These are phyloP conservation scores for Gallinago nigripennis DNA, from an alignment of 2,797 vertebrate genomes.

Conservation along the genomic window DNA sequence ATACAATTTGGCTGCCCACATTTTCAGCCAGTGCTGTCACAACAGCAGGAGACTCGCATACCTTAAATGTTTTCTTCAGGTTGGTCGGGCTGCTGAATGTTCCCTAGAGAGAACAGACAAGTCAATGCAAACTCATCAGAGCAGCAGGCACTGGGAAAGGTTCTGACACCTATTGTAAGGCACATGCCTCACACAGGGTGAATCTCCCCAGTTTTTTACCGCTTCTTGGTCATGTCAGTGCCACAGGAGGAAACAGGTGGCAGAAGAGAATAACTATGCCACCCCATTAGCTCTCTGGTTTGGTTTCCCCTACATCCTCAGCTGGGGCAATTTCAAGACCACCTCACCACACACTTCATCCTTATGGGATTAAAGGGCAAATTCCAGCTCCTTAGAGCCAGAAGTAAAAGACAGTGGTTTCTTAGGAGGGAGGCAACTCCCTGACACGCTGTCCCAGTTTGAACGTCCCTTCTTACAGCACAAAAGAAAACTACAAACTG, in stretches of 20 bases:
- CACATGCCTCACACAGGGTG: background rate
- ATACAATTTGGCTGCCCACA: background rate
- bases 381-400: background rate
- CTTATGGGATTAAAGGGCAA: background rate
- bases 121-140: background rate
- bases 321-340: background rate
- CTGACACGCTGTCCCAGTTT: background rate
- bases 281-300: background rate
- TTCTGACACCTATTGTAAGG: background rate
- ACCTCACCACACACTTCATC: background rate
- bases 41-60: slow-evolving; percentile 54
- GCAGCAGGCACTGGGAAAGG: background rate
- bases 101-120: slow-evolving; percentile 74
- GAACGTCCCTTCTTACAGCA: background rate
- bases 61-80: slow-evolving; percentile 94
- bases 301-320: background rate
- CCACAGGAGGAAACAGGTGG: background rate
- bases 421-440: background rate
- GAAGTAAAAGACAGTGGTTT: background rate
- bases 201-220: background rate
- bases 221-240: background rate
- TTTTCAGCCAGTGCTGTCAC: background rate
- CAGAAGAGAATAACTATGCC: background rate
- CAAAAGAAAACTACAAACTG: background rate
- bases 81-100: slow-evolving; percentile 92